Evolutionary conservation across 2,888 invertebrate genomes (phyloP).

Genomic region (Eutolmus rufibarbis): DNA sequence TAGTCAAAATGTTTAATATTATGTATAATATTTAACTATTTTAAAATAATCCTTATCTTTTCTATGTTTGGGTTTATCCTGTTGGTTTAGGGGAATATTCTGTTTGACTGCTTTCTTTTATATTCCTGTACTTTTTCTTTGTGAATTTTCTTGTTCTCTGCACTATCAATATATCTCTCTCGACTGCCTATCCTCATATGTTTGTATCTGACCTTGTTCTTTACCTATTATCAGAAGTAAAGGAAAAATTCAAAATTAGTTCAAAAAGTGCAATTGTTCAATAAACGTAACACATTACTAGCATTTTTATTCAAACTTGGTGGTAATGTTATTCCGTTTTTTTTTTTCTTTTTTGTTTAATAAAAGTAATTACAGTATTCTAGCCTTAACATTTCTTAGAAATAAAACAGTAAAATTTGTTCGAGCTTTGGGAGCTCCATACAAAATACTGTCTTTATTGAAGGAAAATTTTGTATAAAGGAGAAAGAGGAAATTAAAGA

Average conservation of each 20-base stretch:
- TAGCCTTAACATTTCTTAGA: neutral
- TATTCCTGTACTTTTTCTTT: constrained; percentile 39
- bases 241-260: constrained; percentile 41
- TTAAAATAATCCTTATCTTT: constrained; percentile 37
- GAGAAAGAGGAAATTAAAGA: neutral
- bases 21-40: constrained; percentile 25
- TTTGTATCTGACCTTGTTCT: constrained; percentile 40
- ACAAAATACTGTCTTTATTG: neutral
- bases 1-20: constrained; percentile 23
- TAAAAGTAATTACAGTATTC: constrained; percentile 7
- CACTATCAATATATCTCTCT: constrained; percentile 38
- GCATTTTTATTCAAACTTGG: constrained; percentile 41
- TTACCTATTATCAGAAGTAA: constrained; percentile 42
- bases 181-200: constrained; percentile 34
- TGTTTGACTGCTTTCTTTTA: constrained; percentile 34
- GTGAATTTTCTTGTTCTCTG: constrained; percentile 36
- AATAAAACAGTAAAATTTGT: neutral
- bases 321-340: neutral
- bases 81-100: constrained; percentile 32
- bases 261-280: constrained; percentile 2
- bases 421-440: neutral
- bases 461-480: neutral
- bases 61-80: constrained; percentile 36
- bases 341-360: neutral
- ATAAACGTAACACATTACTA: constrained; percentile 31